Evolutionary conservation across 2,797 vertebrate species (phyloP), one percentile per base, ranked within the genome.

Genomic region (Cossypha dichroa): DNA sequence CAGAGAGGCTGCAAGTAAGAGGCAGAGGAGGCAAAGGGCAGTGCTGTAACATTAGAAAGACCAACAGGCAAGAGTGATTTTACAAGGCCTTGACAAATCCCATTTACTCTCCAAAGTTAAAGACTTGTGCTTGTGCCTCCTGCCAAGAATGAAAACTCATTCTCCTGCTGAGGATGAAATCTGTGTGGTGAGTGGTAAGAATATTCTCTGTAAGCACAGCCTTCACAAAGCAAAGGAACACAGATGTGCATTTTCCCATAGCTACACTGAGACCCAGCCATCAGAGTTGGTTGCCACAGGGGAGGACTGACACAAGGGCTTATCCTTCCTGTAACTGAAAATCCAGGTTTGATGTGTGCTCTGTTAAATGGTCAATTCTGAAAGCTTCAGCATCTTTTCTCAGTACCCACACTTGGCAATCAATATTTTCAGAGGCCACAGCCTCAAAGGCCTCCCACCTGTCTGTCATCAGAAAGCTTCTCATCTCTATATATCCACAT

Each of bases 371-470:
- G 20, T 94, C 20, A 0, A 5, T 69, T 94, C 76, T 8, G 10
- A 79, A 78, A 46, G 49, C 49, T 79, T 70, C 78, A 91, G 63
- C 20, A 9, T 67, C 64, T 91, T 89, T 77, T 48, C 48, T 80
- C 68, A 31, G 59, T 40, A 84, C 69, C 28, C 4, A 13, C 62
- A 36, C 38, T 54, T n/a, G 25, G 38, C 1, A 4, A 77, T 84
- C 80, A 63, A 16, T 88, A 62, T 72, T 76, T 85, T 82, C 80
- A 80, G 49, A 80, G 64, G 74, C 60, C 12, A 34, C 26, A 85
- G 49, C 52, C 76, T 80, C 75, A 60, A 76, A 90, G 87, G 75
- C 52, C 83, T 75, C 68, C 62, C 45, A 48, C 70, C 58, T 74
- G 63, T 52, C 56, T 76, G 9, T 63, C 72, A 31, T 13, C 0